Evolutionary conservation across 2,113 vertebrate genomes (phyloP).

Genomic region (Pithys albifrons): DNA sequence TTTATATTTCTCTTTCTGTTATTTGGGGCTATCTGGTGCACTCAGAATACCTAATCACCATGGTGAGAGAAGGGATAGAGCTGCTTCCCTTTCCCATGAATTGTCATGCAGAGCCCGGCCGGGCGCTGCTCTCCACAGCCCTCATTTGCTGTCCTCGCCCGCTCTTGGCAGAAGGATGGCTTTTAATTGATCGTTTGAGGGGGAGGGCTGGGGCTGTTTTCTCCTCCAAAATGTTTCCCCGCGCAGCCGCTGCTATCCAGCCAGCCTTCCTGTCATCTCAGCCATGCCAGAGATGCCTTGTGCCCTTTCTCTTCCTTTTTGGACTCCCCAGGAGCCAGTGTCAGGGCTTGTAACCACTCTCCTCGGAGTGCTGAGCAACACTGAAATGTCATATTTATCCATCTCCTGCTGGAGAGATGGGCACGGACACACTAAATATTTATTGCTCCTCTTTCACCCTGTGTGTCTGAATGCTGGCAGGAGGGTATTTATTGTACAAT

Average conservation of each 20-base stretch:
- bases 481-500: neutral
- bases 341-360: neutral
- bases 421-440: neutral
- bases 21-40: constrained; percentile 72
- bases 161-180: constrained; percentile 72
- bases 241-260: neutral
- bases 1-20: constrained; percentile 72
- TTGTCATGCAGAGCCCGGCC: constrained; percentile 80
- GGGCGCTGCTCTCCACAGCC: constrained; percentile 55
- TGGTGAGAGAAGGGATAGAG: constrained; percentile 73
- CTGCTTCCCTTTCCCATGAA: constrained; percentile 71
- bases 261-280: neutral
- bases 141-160: constrained; percentile 35
- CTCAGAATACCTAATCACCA: constrained; percentile 81
- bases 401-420: neutral
- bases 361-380: neutral
- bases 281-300: neutral
- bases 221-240: constrained; percentile 61
- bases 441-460: neutral
- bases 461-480: neutral
- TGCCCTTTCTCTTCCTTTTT: neutral
- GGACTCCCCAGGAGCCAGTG: neutral
- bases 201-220: constrained; percentile 58
- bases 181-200: constrained; percentile 76
- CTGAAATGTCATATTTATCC: neutral